These are phyloP conservation scores for Enteromius paludinosus DNA, from an alignment of 2,797 vertebrate species.

Conservation along the genomic window DNA sequence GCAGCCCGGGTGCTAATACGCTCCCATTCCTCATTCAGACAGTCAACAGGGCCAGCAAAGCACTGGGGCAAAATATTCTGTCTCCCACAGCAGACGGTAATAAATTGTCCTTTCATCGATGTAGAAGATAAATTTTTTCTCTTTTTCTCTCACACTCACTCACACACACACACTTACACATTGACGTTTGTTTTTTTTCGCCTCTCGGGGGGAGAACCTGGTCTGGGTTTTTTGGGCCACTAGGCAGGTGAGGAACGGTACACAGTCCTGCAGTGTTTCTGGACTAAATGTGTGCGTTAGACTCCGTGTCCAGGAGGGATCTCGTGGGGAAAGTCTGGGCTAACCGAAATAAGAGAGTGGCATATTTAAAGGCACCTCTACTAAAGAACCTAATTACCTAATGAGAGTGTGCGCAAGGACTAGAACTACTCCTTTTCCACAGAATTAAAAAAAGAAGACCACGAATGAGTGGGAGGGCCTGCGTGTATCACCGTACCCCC, in stretches of 20 bases:
- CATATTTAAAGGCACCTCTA: constrained; percentile 82
- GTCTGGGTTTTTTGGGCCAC: constrained; percentile 74
- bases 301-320: constrained; percentile 74
- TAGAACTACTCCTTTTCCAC: constrained; percentile 19
- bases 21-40: constrained; percentile 90
- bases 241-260: constrained; percentile 21
- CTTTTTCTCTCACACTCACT: constrained; percentile 49
- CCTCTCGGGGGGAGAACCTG: constrained; percentile 74
- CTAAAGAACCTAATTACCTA: constrained; percentile 41
- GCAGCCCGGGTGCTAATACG: constrained; percentile 80
- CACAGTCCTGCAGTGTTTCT: constrained; percentile 42
- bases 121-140: constrained; percentile 86
- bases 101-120: constrained; percentile 93
- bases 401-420: constrained; percentile 33
- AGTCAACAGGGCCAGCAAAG: constrained; percentile 82
- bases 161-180: constrained; percentile 73
- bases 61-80: constrained; percentile 90
- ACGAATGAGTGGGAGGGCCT: constrained; percentile 38
- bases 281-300: constrained; percentile 70
- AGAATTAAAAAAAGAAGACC: neutral
- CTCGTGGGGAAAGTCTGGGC: constrained; percentile 80
- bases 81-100: constrained; percentile 91
- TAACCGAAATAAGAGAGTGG: constrained; percentile 84
- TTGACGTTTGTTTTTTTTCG: constrained; percentile 46
- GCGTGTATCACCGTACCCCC: constrained; percentile 77